Percentiles rank a stretch among this genome's conserved stretches.
phyloP scores from a whole-genome alignment of 2,113 vertebrate genomes.

The Melanocharis versteri region DNA sequence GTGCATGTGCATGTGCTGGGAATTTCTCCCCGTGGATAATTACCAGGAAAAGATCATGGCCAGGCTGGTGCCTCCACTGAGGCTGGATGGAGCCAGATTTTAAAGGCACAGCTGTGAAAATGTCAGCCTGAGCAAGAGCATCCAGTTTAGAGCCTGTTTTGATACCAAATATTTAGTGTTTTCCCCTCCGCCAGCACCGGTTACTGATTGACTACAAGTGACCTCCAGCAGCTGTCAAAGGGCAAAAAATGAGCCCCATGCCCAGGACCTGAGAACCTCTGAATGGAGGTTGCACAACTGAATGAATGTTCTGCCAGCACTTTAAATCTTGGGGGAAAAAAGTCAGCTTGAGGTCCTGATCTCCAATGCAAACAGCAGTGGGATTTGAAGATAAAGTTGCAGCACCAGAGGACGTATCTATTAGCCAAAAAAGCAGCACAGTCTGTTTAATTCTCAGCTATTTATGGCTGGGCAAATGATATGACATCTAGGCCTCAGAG shows the following conservation, averaged over 20 bases:
- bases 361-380: conserved; percentile 20
- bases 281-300: conserved; percentile 19
- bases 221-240: conserved; percentile 39
- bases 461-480: background rate
- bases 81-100: background rate
- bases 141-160: background rate
- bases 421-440: background rate
- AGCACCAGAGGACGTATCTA: background rate
- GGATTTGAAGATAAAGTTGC: background rate
- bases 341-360: background rate
- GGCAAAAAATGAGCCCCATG: background rate
- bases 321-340: background rate
- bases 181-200: background rate
- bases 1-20: background rate
- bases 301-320: background rate
- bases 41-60: background rate
- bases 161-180: conserved; percentile 17
- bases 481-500: background rate
- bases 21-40: background rate
- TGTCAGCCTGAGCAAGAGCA: background rate
- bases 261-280: background rate
- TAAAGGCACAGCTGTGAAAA: background rate
- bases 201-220: conserved; percentile 55
- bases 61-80: background rate
- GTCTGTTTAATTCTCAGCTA: conserved; percentile 17